These are phyloP conservation scores for Penaeus monodon DNA, from an alignment of 2,888 invertebrate species.

Conservation along the genomic window DNA sequence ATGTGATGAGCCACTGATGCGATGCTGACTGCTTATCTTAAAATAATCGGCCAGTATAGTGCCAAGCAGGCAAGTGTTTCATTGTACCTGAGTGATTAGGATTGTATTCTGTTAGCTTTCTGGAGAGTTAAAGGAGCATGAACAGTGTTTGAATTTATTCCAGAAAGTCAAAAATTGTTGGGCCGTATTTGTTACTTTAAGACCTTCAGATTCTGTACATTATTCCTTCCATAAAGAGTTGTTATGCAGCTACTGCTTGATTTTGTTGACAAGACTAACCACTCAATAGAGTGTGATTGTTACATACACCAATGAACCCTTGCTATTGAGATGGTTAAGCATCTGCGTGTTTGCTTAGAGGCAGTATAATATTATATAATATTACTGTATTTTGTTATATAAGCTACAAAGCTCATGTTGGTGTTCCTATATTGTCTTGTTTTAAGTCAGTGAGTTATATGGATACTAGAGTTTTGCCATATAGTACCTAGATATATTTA, in stretches of 20 bases:
- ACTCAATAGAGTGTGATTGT: slow-evolving; percentile 40
- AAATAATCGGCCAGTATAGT: slow-evolving; percentile 28
- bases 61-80: slow-evolving; percentile 20
- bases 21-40: slow-evolving; percentile 25
- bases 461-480: slow-evolving; percentile 51
- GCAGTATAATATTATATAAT: slow-evolving; percentile 45
- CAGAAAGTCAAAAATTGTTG: neutral
- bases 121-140: slow-evolving; percentile 28
- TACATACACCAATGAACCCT: slow-evolving; percentile 40
- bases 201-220: slow-evolving; percentile 28
- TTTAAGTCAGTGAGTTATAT: slow-evolving; percentile 57
- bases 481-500: slow-evolving; percentile 39
- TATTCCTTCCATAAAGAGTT: slow-evolving; percentile 5
- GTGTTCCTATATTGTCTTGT: slow-evolving; percentile 61
- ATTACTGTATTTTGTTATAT: slow-evolving; percentile 57
- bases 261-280: slow-evolving; percentile 38
- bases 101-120: slow-evolving; percentile 24
- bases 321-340: slow-evolving; percentile 35
- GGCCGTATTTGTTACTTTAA: too few species aligned
- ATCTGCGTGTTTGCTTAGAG: slow-evolving; percentile 56
- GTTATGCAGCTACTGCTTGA: slow-evolving; percentile 7
- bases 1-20: slow-evolving; percentile 31
- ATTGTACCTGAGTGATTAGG: slow-evolving; percentile 24
- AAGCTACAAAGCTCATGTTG: slow-evolving; percentile 58
- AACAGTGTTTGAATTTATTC: neutral